Evolutionary conservation across 2,797 vertebrate species (phyloP), one percentile per base, ranked within the genome.

Genomic region (Pangasius krempfi): DNA sequence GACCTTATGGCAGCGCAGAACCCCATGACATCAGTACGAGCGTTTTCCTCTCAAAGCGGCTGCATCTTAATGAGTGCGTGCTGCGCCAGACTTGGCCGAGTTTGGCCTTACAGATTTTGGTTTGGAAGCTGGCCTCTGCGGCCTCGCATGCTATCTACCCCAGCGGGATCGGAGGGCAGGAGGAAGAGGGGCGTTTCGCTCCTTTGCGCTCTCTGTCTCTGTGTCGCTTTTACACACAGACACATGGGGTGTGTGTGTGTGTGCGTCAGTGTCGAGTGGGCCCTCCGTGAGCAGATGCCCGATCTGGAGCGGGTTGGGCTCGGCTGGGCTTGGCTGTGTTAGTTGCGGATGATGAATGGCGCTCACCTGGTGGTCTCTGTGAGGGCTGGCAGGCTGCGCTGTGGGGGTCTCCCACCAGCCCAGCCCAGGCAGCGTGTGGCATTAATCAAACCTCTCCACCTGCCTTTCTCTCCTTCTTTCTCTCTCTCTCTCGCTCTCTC

Each of bases 391-490:
- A 94, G 93, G 87, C 92, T 93, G 94, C 92, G 90, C 92, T 91
- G 87, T 92, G 89, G 94, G 94, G 91, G 91, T 92, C 91, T 92
- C 91, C 89, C 89, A 92, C 91, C 91, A 92, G 91, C 87, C 89
- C 88, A 90, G 88, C 89, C 92, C 83, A 89, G 88, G 92, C 91
- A 92, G 92, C 89, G 86, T 92, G 91, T 91, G 91, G 92, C 91
- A 95, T 96, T 95, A 95, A 95, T 96, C 95, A 96, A 94, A 93
- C 93, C 93, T 91, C 91, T 95, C 94, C 94, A 94, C 94, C 94
- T 95, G 93, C 92, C 90, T 92, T 92, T 92, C 93, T 92, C 92
- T 81, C 91, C 90, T 92, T 76, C 92, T 37, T 3, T 73, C 88
- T 92, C 68, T 87, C 86, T 86, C 73, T 68, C 94, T 93, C 91